Percentiles rank a stretch among this genome's conserved stretches.
Evolutionary conservation across 2,888 invertebrate genomes (phyloP).

Genomic region (Papilio elwesi): DNA sequence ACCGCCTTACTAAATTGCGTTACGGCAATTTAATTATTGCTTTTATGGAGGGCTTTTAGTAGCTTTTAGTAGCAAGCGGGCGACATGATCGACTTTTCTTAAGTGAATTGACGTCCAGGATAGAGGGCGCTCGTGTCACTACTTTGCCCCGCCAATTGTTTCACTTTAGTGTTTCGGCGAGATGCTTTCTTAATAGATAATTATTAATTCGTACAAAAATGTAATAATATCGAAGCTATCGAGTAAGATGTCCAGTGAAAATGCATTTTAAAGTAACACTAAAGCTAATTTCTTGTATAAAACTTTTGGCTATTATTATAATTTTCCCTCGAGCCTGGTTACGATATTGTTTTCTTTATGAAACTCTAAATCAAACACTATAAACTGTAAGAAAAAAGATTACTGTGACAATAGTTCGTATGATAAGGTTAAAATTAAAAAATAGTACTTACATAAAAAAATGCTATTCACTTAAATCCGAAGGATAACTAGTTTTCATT

Average conservation of each 20-base stretch:
- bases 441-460: slow-evolving; percentile 1
- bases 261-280: no score
- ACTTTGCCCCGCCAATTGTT: slow-evolving; percentile 51
- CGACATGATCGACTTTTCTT: slow-evolving; percentile 78
- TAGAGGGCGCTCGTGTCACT: slow-evolving; percentile 57
- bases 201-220: neutral
- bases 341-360: neutral
- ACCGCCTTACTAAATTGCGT: slow-evolving; percentile 81
- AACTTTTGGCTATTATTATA: no score
- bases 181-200: neutral
- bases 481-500: neutral
- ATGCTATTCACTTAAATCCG: neutral
- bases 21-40: slow-evolving; percentile 84
- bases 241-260: neutral
- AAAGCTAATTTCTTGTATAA: no score
- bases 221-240: neutral
- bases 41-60: slow-evolving; percentile 85
- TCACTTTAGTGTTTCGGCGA: slow-evolving; percentile 44
- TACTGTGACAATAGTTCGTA: neutral
- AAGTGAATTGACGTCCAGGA: slow-evolving; percentile 80
- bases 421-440: neutral
- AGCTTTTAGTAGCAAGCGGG: slow-evolving; percentile 83
- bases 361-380: neutral
- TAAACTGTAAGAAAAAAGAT: neutral
- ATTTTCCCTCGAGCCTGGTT: no score